Percentiles rank a stretch among this genome's conserved stretches.
These are phyloP conservation scores for Papilio elwesi DNA, from an alignment of 2,888 invertebrate species.

Conservation along the genomic window DNA sequence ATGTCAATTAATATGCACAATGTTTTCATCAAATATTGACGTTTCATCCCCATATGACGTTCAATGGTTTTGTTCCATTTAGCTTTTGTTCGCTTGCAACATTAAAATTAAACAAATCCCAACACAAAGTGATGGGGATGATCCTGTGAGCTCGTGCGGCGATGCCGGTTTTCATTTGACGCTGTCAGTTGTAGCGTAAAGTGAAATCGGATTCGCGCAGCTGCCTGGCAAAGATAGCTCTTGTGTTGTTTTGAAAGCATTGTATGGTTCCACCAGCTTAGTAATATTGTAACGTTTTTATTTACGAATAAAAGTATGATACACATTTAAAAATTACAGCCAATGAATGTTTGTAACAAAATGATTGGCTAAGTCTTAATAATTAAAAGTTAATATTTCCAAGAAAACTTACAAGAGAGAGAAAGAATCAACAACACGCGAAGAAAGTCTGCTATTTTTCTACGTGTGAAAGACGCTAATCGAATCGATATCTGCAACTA, in stretches of 20 bases:
- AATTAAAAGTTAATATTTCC: too few species aligned
- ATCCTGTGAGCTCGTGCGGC: conserved; percentile 26
- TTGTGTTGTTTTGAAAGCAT: conserved; percentile 34
- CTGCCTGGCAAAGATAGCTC: conserved; percentile 39
- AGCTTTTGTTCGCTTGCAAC: background rate
- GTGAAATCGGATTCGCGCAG: conserved; percentile 42
- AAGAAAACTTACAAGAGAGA: too few species aligned
- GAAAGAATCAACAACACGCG: too few species aligned
- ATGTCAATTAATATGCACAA: too few species aligned
- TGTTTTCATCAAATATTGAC: background rate
- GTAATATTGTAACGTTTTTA: background rate
- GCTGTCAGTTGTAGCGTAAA: conserved; percentile 40
- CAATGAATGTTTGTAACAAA: too few species aligned
- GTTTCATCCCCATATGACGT: background rate
- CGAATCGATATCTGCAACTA: too few species aligned
- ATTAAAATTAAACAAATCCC: conserved; percentile 13
- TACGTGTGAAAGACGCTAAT: too few species aligned
- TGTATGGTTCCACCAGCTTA: conserved; percentile 10
- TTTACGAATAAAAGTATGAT: too few species aligned
- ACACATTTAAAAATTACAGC: too few species aligned
- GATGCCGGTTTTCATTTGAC: conserved; percentile 34
- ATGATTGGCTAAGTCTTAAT: too few species aligned
- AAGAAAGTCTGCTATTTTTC: too few species aligned
- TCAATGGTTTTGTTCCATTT: background rate
- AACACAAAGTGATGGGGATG: conserved; percentile 21